A percentile compares a stretch with the other conserved stretches of the same genome.
Evolutionary conservation across 1,140 invertebrate genomes (phyloP).

Genomic region (Cepaea nemoralis): DNA sequence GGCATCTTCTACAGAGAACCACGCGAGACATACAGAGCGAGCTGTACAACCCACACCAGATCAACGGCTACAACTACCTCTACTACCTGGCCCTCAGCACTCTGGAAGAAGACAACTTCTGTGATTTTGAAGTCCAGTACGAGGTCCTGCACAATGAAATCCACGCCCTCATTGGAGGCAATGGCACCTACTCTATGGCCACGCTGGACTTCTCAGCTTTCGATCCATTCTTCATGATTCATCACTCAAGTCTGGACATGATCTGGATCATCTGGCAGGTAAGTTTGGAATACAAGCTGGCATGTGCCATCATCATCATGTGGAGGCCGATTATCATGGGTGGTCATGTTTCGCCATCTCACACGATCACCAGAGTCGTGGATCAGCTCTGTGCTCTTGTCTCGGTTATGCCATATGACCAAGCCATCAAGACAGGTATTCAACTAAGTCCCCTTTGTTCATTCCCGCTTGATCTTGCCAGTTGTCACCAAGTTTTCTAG

Average conservation of each 20-base stretch:
- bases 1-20: too few species aligned
- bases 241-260: slow-evolving; percentile 50
- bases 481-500: too few species aligned
- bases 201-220: slow-evolving; percentile 51
- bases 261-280: slow-evolving; percentile 52
- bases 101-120: slow-evolving; percentile 48
- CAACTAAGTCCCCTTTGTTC: too few species aligned
- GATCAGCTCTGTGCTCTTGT: too few species aligned
- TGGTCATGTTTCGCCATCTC: too few species aligned
- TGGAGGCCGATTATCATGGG: too few species aligned
- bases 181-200: slow-evolving; percentile 39
- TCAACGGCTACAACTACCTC: slow-evolving; percentile 26
- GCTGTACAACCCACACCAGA: neutral
- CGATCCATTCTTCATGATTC: slow-evolving; percentile 51
- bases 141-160: slow-evolving; percentile 52
- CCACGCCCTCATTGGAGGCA: slow-evolving; percentile 47
- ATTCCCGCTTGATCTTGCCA: too few species aligned
- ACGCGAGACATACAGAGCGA: slow-evolving; percentile 20
- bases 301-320: too few species aligned
- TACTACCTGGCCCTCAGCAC: slow-evolving; percentile 41
- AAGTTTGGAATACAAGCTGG: too few species aligned
- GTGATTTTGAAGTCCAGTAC: slow-evolving; percentile 52
- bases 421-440: too few species aligned
- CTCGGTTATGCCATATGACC: too few species aligned
- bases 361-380: too few species aligned